Conservation (phyloP, 2,797 vertebrate species). For the Halcyon smyrnensis region DNA sequence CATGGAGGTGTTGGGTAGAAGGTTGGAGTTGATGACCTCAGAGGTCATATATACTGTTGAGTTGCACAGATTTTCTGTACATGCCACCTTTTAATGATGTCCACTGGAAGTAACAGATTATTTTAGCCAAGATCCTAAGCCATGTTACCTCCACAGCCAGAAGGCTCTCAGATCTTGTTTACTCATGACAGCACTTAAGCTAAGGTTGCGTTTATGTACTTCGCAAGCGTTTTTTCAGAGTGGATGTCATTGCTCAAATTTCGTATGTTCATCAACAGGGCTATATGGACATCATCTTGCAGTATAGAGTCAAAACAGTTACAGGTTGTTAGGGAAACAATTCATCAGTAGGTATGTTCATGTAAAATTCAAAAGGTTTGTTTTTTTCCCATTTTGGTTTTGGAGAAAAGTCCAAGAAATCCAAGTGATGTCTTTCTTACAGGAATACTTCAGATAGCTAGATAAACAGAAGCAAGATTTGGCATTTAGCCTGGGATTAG, state of each 20-base stretch:
- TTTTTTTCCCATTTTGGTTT: background rate
- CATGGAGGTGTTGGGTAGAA: too few relatives aligned
- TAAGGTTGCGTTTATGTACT: background rate
- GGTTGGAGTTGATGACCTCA: too few relatives aligned
- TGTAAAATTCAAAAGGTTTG: constrained; percentile 2
- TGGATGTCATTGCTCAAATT: background rate
- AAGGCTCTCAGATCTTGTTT: background rate
- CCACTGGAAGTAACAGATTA: background rate
- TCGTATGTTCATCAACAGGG: background rate
- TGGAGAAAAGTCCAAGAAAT: constrained; percentile 53
- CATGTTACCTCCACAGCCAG: background rate
- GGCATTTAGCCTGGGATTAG: constrained; percentile 60
- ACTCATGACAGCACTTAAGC: background rate
- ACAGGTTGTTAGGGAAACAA: constrained; percentile 14
- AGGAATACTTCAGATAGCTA: constrained; percentile 42
- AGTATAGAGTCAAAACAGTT: background rate
- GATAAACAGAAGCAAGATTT: constrained; percentile 67
- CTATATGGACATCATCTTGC: background rate
- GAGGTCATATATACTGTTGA: background rate
- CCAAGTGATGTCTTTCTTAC: constrained; percentile 59
- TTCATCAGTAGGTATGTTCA: constrained; percentile 14
- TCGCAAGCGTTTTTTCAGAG: background rate
- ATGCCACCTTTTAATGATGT: background rate
- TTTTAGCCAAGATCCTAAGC: background rate
- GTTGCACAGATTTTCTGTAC: background rate